These are phyloP conservation scores for Cygnus olor DNA, from an alignment of 2,797 vertebrate species.

Conservation along the genomic window DNA sequence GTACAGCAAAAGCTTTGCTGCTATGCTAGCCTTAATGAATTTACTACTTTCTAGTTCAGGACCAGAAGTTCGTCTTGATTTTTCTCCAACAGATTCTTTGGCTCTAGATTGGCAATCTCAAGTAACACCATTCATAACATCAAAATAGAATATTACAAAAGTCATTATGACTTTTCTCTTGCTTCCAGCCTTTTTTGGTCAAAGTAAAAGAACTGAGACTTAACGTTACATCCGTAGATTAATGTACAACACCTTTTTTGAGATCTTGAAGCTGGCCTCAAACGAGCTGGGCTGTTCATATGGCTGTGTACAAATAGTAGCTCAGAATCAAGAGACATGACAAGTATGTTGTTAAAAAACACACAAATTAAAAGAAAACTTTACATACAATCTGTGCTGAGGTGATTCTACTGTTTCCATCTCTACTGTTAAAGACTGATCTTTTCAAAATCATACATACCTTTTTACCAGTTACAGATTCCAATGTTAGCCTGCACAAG, in stretches of 20 bases:
- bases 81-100: not conserved
- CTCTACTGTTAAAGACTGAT: not conserved
- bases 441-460: not conserved
- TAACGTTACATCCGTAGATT: not conserved
- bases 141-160: not conserved
- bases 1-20: not conserved
- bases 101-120: not conserved
- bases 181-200: not conserved
- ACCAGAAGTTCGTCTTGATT: not conserved
- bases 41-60: not conserved
- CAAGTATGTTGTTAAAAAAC: not conserved
- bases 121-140: not conserved
- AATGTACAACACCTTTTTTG: not conserved
- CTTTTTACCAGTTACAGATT: not conserved
- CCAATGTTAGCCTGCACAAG: not conserved
- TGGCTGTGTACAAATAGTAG: not conserved
- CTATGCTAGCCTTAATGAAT: not conserved
- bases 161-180: not conserved
- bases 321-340: not conserved
- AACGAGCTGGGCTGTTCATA: not conserved
- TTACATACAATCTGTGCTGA: not conserved
- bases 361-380: not conserved
- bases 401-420: not conserved
- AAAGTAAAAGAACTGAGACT: not conserved
- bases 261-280: not conserved